phyloP scores from a whole-genome alignment of 2,888 invertebrate species.

The Drosophila anceps region DNA sequence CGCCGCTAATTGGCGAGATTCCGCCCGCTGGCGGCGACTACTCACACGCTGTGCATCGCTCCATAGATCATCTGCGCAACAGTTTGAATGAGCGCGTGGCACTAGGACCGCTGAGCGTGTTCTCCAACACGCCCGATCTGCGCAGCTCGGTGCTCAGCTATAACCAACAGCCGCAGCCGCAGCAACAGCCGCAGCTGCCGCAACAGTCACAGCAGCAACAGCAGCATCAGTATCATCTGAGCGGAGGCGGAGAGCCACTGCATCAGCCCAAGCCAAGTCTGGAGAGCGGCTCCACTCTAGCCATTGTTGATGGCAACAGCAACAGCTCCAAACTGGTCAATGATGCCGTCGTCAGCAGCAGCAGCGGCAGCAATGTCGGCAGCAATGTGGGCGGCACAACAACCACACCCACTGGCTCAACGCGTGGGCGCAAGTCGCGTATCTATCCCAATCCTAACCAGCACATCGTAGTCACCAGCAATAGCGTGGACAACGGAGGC shows the following conservation, averaged over 20 bases:
- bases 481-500: constrained; percentile 82
- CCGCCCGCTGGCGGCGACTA: constrained; percentile 87
- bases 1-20: constrained; percentile 89
- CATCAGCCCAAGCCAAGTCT: constrained; percentile 82
- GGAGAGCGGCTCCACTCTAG: constrained; percentile 49
- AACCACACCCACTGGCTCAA: constrained; percentile 65
- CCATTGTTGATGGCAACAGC: constrained; percentile 44
- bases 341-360: constrained; percentile 69
- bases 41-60: constrained; percentile 88
- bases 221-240: constrained; percentile 86
- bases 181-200: constrained; percentile 86
- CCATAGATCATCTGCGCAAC: constrained; percentile 88
- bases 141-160: constrained; percentile 84
- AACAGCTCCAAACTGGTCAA: constrained; percentile 49
- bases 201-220: constrained; percentile 85
- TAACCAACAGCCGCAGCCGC: constrained; percentile 80
- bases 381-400: constrained; percentile 31
- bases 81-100: constrained; percentile 88
- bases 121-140: constrained; percentile 84
- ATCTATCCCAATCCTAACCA: constrained; percentile 83
- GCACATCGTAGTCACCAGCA: constrained; percentile 83
- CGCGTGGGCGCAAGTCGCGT: constrained; percentile 81
- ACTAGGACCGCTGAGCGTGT: constrained; percentile 86
- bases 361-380: constrained; percentile 45
- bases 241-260: constrained; percentile 55